Evolutionary conservation across 2,888 invertebrate species (phyloP).

Genomic region (Spilarctia lutea): DNA sequence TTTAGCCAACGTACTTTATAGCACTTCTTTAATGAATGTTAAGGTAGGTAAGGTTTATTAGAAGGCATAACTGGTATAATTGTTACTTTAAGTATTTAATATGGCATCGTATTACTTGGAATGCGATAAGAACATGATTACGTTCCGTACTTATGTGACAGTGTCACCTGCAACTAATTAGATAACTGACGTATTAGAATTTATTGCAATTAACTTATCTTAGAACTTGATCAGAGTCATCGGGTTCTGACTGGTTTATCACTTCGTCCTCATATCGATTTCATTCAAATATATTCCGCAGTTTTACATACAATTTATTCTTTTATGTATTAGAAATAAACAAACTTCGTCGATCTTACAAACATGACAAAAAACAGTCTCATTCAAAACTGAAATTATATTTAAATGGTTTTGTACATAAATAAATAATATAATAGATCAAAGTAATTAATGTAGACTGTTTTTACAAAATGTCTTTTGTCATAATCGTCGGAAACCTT

Average conservation of each 20-base stretch:
- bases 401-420: not conserved
- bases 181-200: slow-evolving; percentile 27
- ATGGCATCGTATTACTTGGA: slow-evolving; percentile 8
- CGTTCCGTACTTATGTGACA: slow-evolving; percentile 25
- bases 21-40: not conserved
- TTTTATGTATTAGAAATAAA: not conserved
- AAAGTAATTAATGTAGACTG: not conserved
- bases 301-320: not conserved
- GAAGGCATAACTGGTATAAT: not conserved
- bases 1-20: slow-evolving; percentile 13
- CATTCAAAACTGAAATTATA: not conserved
- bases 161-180: slow-evolving; percentile 45
- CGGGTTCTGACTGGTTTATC: not conserved
- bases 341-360: not conserved
- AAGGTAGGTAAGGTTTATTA: slow-evolving; percentile 8
- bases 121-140: slow-evolving; percentile 7
- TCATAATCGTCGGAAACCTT: too few relatives aligned
- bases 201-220: slow-evolving; percentile 11
- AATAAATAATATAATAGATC: not conserved
- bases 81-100: slow-evolving; percentile 14
- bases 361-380: too few relatives aligned
- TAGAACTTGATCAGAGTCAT: not conserved
- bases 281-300: not conserved
- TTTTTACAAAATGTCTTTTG: not conserved
- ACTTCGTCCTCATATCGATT: not conserved